Evolutionary conservation across 2,797 vertebrate species (phyloP).

Genomic region (Agapornis canus): DNA sequence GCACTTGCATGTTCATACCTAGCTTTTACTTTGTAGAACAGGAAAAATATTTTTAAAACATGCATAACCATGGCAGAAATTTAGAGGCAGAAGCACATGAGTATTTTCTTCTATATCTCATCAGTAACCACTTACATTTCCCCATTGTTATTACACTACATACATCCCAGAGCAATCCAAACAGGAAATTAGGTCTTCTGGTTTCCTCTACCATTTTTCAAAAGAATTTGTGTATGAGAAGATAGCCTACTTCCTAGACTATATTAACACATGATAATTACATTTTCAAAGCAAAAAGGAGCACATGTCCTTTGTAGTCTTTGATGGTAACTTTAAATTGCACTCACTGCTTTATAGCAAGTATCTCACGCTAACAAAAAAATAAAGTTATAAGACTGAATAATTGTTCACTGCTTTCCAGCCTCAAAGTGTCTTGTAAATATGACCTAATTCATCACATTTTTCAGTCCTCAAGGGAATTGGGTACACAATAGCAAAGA

Average conservation of each 20-base stretch:
- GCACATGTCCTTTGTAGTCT: conserved; percentile 47
- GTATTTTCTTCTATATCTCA: not conserved
- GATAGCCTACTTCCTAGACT: conserved; percentile 48
- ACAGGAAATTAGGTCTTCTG: conserved; percentile 52
- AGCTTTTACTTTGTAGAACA: not conserved
- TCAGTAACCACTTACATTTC: not conserved
- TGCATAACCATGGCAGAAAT: not conserved
- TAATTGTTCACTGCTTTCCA: conserved; percentile 39
- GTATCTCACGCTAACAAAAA: not conserved
- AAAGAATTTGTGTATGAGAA: not conserved
- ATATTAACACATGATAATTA: conserved; percentile 65
- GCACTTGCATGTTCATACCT: not conserved
- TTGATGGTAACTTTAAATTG: conserved; percentile 60
- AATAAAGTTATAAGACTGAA: conserved; percentile 47
- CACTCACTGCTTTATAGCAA: conserved; percentile 16
- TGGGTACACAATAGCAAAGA: not conserved
- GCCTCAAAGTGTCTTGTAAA: conserved; percentile 59
- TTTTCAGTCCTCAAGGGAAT: not conserved
- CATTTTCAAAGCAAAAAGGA: conserved; percentile 57
- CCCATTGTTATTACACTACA: not conserved
- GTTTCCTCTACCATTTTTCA: conserved; percentile 45
- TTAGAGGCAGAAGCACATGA: not conserved
- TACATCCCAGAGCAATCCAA: not conserved
- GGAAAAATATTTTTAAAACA: not conserved
- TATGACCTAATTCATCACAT: conserved; percentile 37